Evolutionary conservation across 2,797 vertebrate species (phyloP), one percentile per base, ranked within the genome.

Genomic region (Agapornis canus): DNA sequence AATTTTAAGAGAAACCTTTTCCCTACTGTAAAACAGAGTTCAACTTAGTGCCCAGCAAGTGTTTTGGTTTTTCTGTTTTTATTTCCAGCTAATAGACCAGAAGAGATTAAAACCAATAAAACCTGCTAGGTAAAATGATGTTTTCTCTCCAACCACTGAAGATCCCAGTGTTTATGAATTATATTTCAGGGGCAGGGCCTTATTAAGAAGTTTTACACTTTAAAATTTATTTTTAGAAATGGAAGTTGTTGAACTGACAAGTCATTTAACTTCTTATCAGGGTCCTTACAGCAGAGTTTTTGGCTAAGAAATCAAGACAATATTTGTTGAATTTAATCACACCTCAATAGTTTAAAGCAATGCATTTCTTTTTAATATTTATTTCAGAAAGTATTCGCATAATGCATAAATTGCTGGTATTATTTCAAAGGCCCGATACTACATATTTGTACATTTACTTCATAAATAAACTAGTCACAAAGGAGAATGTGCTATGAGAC

Each of bases 121-220:
- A n/a, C 61, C 70, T 92, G 31, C 70, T 48, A 89, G 40, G 39
- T 93, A 94, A 78, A 84, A 92, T 91, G 31, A 65, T 71, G 11
- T 95, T 96, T 97, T 91, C 51, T 94, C 42, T 94, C 80, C 43
- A 64, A 2, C 6, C 48, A 40, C 84, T 56, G 89, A 84, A 90
- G 42, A 49, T 71, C 14, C 59, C 71, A 86, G 23, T 92, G n/a
- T 69, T 96, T 66, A 57, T 17, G 25, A 63, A 71, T 82, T 82
- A 22, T 37, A 27, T 86, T 95, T 76, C 86, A 73, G 69, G 12
- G 86, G 54, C 8, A 18, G 31, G 20, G 12, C 43, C 70, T 83
- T 96, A 76, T 89, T 94, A 65, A 88, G 72, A 96, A 89, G 49
- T 57, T 80, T 68, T 75, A 71, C 95, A 60, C 81, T 95, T 91